These are phyloP conservation scores for Aleiodes testaceus DNA, from an alignment of 2,888 invertebrate genomes.

Conservation along the genomic window DNA sequence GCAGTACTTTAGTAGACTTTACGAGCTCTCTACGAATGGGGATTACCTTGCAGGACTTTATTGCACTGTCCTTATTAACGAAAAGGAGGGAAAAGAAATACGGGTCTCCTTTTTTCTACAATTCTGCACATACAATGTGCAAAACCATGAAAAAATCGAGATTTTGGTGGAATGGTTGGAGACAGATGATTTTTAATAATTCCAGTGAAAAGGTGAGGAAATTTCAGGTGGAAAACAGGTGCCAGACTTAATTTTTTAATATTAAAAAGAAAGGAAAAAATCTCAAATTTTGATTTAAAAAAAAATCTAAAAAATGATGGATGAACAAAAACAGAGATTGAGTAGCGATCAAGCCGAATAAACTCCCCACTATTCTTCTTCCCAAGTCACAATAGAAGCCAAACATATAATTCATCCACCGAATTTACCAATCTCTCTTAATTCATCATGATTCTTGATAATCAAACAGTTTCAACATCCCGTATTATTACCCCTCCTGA, in stretches of 20 bases:
- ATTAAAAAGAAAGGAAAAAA: too few species aligned
- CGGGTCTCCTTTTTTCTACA: conserved; percentile 42
- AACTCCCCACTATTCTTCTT: too few species aligned
- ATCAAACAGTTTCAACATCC: conserved; percentile 40
- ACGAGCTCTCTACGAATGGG: conserved; percentile 65
- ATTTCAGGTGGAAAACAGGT: too few species aligned
- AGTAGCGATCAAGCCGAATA: too few species aligned
- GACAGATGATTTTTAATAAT: too few species aligned
- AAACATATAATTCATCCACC: background rate
- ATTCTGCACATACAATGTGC: conserved; percentile 30
- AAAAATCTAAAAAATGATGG: too few species aligned
- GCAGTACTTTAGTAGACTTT: conserved; percentile 51
- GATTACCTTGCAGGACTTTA: conserved; percentile 65
- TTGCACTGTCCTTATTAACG: conserved; percentile 60
- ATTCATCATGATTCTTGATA: conserved; percentile 21
- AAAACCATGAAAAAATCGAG: background rate
- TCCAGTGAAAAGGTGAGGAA: too few species aligned
- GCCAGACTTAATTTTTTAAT: too few species aligned
- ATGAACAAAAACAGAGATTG: too few species aligned
- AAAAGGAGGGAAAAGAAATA: conserved; percentile 22
- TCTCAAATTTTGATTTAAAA: too few species aligned
- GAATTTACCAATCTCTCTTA: background rate
- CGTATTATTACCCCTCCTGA: conserved; percentile 42
- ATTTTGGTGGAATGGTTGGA: too few species aligned
- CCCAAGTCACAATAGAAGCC: too few species aligned